phyloP scores from a whole-genome alignment of 2,113 vertebrate genomes.

The Cyprinodon brontotheroides region DNA sequence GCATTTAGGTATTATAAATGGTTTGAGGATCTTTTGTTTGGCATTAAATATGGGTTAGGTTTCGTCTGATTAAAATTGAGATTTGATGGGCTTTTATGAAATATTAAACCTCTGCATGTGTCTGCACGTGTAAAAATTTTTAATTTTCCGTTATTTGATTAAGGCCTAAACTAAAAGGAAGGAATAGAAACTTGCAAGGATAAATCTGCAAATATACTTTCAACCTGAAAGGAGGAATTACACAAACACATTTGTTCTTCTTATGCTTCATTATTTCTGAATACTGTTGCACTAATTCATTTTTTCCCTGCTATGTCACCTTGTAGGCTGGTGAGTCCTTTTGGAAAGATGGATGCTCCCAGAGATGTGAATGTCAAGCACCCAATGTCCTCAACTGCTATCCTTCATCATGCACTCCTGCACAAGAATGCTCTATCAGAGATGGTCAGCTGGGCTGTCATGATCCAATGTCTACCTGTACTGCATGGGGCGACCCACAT shows the following conservation, averaged over 20 bases:
- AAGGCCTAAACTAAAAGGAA: neutral
- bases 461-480: conserved; percentile 67
- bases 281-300: no score
- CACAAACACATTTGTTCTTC: neutral
- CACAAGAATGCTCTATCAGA: conserved; percentile 63
- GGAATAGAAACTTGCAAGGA: neutral
- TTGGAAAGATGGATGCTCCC: conserved; percentile 62
- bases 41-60: no score
- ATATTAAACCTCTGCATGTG: no score
- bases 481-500: conserved; percentile 78
- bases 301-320: neutral
- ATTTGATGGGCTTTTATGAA: no score
- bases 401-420: conserved; percentile 34
- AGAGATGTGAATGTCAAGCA: conserved; percentile 63
- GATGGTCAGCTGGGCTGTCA: conserved; percentile 58
- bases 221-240: neutral
- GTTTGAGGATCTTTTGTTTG: no score
- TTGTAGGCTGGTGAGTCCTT: conserved; percentile 62
- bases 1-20: no score
- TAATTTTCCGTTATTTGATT: no score
- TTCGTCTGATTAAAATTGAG: no score
- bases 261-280: neutral
- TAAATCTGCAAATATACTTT: neutral
- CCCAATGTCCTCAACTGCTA: conserved; percentile 58
- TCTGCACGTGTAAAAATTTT: no score